These are phyloP conservation scores for Tachypleus tridentatus DNA, from an alignment of 1,140 invertebrate genomes.

Conservation along the genomic window DNA sequence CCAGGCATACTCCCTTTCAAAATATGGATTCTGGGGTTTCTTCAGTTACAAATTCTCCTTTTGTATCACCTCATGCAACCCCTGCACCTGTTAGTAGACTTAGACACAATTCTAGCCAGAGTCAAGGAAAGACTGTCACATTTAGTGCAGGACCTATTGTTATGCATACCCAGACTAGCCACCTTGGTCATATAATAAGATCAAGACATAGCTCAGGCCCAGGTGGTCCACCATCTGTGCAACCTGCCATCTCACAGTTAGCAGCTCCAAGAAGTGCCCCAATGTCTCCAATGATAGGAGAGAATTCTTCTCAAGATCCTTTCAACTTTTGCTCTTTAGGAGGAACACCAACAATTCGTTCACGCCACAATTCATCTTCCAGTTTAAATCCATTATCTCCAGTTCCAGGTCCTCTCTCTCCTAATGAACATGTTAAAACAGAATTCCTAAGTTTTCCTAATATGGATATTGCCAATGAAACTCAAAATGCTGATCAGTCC, in stretches of 20 bases:
- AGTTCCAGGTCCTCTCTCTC: slow-evolving; percentile 11
- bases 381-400: slow-evolving; percentile 19
- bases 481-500: neutral
- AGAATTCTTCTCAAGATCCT: slow-evolving; percentile 8
- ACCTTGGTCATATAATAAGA: slow-evolving; percentile 6
- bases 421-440: neutral
- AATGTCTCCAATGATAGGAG: slow-evolving; percentile 23
- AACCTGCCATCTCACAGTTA: slow-evolving; percentile 1
- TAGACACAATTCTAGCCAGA: slow-evolving; percentile 24
- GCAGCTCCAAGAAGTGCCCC: slow-evolving; percentile 22
- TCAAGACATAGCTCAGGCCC: slow-evolving; percentile 26
- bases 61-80: slow-evolving; percentile 34
- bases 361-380: slow-evolving; percentile 25
- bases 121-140: slow-evolving; percentile 16
- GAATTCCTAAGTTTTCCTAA: neutral
- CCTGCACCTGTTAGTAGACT: slow-evolving; percentile 28
- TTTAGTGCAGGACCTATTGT: slow-evolving; percentile 15
- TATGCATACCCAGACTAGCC: neutral
- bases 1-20: slow-evolving; percentile 15
- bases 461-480: neutral
- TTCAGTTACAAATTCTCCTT: slow-evolving; percentile 29
- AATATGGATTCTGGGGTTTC: slow-evolving; percentile 27
- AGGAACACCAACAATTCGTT: slow-evolving; percentile 12
- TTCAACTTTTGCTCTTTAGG: slow-evolving; percentile 13
- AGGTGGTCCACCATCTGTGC: slow-evolving; percentile 12